Evolutionary conservation across 2,797 vertebrate genomes (phyloP), one percentile per base, ranked within the genome.

Genomic region (Agapornis canus): DNA sequence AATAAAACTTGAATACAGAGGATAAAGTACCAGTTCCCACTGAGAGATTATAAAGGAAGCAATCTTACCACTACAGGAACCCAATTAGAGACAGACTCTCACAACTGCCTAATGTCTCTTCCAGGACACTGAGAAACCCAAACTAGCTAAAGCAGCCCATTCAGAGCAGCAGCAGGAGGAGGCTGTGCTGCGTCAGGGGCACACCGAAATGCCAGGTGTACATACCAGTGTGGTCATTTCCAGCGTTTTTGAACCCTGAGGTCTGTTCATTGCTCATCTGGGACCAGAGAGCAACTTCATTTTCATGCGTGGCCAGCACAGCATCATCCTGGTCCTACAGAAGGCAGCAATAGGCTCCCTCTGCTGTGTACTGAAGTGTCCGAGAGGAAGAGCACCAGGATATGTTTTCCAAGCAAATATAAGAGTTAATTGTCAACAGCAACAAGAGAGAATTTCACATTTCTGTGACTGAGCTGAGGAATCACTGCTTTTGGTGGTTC

Each of bases 61-160:
- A 73, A 35, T 92, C 48, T 88, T 82, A 66, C n/a, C 76, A 59
- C 86, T 91, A 45, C 71, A 73, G 86, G 79, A 75, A 93, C 89
- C 48, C 86, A 84, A 95, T 96, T 84, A 95, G 83, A 89, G 68
- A 13, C 60, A 66, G 75, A 63, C 66, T 90, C 90, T 92, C 85
- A 78, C n/a, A 83, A 56, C 82, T 51, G 16, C 19, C 65, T 69
- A 42, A 45, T 35, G 1, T 72, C 35, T 86, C 78, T 83, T 92
- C 21, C 68, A 86, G 77, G 63, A 84, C 32, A 22, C 42, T 9
- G 39, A 84, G 88, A 90, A 86, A 63, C 49, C n/a, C 65, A 65
- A 82, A 57, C 7, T 27, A 80, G 37, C 3, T 9, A 52, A 68
- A 3, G 0, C n/a, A 26, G 31, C 63, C 20, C 0, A 0, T 63